phyloP scores from a whole-genome alignment of 2,113 vertebrate species.

The Paradisaea rubra region DNA sequence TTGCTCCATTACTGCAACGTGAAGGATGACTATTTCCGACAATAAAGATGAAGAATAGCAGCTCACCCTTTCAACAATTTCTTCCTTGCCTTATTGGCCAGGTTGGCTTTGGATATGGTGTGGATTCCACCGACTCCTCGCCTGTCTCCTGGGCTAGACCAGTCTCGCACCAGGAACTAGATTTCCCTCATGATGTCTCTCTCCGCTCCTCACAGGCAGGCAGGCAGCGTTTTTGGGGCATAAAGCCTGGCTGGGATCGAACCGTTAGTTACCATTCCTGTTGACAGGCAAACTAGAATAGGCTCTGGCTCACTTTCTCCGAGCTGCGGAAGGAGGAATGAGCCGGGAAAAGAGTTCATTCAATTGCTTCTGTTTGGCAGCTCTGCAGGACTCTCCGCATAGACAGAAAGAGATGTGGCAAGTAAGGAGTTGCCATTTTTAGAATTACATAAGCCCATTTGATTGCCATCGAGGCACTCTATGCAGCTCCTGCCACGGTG shows the following conservation, averaged over 20 bases:
- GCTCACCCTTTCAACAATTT: not conserved
- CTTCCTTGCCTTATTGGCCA: not conserved
- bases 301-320: constrained; percentile 60
- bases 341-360: constrained; percentile 62
- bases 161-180: not conserved
- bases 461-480: constrained; percentile 47
- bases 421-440: constrained; percentile 59
- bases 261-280: constrained; percentile 45
- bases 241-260: constrained; percentile 26
- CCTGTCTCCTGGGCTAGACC: not conserved
- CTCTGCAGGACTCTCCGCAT: constrained; percentile 56
- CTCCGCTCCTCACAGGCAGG: not conserved
- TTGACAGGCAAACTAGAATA: constrained; percentile 64
- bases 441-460: constrained; percentile 57
- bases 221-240: constrained; percentile 33
- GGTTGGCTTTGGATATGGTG: not conserved
- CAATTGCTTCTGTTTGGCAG: constrained; percentile 61
- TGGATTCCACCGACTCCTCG: not conserved
- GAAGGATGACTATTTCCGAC: not conserved
- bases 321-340: constrained; percentile 56
- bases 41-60: not conserved
- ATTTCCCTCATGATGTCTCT: not conserved
- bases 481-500: constrained; percentile 3
- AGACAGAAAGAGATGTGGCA: constrained; percentile 54
- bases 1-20: not conserved